phyloP scores from a whole-genome alignment of 2,888 invertebrate species.

The Athalia rosae region DNA sequence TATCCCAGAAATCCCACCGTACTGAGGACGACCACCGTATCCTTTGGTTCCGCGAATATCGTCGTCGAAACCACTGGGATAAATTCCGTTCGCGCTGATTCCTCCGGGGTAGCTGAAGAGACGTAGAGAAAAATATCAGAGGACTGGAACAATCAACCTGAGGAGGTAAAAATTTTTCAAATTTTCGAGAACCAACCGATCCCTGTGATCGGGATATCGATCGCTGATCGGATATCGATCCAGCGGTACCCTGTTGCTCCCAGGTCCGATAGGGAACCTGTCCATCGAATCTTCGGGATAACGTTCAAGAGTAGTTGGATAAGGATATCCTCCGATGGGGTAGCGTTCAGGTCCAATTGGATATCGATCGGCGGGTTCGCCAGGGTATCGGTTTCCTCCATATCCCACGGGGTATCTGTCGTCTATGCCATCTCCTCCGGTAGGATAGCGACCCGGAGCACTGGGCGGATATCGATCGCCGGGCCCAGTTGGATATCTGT shows the following conservation, averaged over 20 bases:
- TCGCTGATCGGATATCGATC: constrained; percentile 76
- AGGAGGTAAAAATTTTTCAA: neutral
- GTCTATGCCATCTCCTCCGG: constrained; percentile 59
- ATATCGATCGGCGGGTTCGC: constrained; percentile 70
- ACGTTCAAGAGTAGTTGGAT: constrained; percentile 66
- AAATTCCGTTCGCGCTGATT: constrained; percentile 51
- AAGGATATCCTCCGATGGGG: constrained; percentile 73
- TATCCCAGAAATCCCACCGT: constrained; percentile 58
- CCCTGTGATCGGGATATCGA: constrained; percentile 75
- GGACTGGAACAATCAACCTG: neutral
- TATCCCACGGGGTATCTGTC: constrained; percentile 73
- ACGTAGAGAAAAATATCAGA: neutral
- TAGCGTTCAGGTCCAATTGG: constrained; percentile 75
- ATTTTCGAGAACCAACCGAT: constrained; percentile 51
- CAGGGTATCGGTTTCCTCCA: constrained; percentile 60
- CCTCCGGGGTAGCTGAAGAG: constrained; percentile 27
- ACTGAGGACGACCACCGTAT: constrained; percentile 64
- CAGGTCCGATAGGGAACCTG: constrained; percentile 65
- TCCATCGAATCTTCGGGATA: constrained; percentile 64
- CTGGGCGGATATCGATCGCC: constrained; percentile 73
- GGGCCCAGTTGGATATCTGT: constrained; percentile 68
- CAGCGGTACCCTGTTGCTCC: constrained; percentile 70
- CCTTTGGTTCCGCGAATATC: constrained; percentile 65
- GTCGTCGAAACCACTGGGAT: constrained; percentile 59
- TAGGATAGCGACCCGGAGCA: constrained; percentile 57